Evolutionary conservation across 2,888 invertebrate species (phyloP).

Genomic region (Linyphia triangularis): DNA sequence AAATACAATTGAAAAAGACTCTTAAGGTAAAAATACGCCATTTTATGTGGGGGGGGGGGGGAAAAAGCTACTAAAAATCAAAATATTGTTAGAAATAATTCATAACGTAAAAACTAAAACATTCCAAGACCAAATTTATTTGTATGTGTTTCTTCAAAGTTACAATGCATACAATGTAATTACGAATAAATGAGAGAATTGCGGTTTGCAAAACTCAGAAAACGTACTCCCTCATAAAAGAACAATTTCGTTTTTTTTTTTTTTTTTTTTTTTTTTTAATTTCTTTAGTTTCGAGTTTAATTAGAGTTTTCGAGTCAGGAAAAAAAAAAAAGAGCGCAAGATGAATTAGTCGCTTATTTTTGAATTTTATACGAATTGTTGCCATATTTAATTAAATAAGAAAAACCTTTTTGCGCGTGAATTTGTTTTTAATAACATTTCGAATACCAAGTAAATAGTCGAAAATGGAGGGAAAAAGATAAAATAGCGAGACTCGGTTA

Average conservation of each 20-base stretch:
- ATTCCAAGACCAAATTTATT: no score
- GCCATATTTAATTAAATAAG: conserved; percentile 60
- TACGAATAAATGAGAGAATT: neutral
- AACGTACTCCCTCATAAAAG: neutral
- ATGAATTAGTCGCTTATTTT: conserved; percentile 8
- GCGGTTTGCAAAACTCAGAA: neutral
- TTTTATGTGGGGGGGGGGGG: no score
- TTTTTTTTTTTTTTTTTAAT: no score
- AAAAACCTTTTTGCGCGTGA: neutral
- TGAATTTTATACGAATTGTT: conserved; percentile 45
- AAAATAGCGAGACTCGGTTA: neutral
- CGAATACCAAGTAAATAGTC: no score
- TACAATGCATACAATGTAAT: neutral
- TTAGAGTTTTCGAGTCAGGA: conserved; percentile 1
- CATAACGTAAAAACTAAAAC: no score
- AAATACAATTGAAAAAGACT: no score
- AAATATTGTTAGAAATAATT: no score
- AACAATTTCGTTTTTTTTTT: no score
- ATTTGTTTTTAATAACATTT: neutral
- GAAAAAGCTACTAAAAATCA: no score
- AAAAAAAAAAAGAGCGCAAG: conserved; percentile 1
- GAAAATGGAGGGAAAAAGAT: neutral
- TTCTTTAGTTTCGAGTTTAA: neutral
- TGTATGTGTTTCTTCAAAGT: no score
- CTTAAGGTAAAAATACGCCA: no score